These are phyloP conservation scores for Scarus forsteni DNA, from an alignment of 2,797 vertebrate species.

Conservation along the genomic window DNA sequence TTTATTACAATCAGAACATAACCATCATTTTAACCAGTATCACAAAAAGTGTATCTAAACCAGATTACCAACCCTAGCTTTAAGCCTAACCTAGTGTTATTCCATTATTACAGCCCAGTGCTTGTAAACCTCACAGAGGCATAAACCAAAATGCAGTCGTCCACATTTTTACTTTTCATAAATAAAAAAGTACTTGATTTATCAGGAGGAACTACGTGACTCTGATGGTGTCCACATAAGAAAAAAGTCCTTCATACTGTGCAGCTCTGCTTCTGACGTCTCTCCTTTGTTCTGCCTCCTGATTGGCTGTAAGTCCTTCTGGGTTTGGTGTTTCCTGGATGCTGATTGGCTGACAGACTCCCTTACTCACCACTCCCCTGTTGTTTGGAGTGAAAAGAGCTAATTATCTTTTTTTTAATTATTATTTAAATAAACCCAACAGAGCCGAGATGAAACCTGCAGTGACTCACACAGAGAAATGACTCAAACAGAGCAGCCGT, in stretches of 20 bases:
- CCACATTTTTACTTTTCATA: no score
- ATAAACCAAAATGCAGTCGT: no score
- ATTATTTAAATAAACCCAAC: no score
- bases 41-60: no score
- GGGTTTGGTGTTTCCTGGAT: background rate
- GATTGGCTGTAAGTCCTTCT: constrained; percentile 34
- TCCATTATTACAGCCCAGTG: no score
- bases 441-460: background rate
- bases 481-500: no score
- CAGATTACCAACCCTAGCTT: no score
- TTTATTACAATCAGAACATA: no score
- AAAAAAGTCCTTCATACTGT: constrained; percentile 38
- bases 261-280: constrained; percentile 11
- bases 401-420: constrained; percentile 6
- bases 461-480: background rate
- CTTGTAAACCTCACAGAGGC: no score
- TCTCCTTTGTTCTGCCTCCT: constrained; percentile 41
- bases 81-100: no score
- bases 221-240: background rate
- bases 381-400: constrained; percentile 20
- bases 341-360: constrained; percentile 53
- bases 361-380: constrained; percentile 69
- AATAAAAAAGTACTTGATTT: no score
- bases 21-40: no score
- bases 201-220: background rate